Conservation (phyloP, 2,888 invertebrate species). For the Melanargia galathea region DNA sequence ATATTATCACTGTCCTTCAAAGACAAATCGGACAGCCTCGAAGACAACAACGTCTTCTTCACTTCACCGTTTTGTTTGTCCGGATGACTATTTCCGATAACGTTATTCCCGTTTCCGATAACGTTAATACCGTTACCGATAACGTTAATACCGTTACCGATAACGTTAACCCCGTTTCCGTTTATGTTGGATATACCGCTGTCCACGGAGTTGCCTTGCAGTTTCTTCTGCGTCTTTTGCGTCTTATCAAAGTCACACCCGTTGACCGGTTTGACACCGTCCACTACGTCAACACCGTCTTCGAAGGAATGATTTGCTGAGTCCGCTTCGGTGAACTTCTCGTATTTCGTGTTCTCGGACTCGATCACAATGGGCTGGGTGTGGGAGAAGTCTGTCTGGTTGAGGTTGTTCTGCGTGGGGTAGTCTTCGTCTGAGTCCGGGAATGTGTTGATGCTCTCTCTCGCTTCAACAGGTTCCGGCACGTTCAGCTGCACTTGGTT, state of each 20-base stretch:
- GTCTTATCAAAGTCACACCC: slow-evolving; percentile 50
- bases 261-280: slow-evolving; percentile 59
- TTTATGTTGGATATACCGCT: slow-evolving; percentile 75
- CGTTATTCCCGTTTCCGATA: slow-evolving; percentile 51
- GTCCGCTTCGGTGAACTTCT: slow-evolving; percentile 62
- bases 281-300: slow-evolving; percentile 71
- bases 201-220: slow-evolving; percentile 71
- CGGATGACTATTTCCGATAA: slow-evolving; percentile 46
- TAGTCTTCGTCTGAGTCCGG: slow-evolving; percentile 74
- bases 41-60: slow-evolving; percentile 54
- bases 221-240: slow-evolving; percentile 62
- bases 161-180: slow-evolving; percentile 55
- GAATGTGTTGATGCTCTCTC: slow-evolving; percentile 63
- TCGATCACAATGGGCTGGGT: slow-evolving; percentile 75
- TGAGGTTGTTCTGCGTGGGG: slow-evolving; percentile 73
- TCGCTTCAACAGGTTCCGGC: slow-evolving; percentile 67
- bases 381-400: slow-evolving; percentile 75
- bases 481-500: slow-evolving; percentile 72
- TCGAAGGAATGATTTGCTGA: slow-evolving; percentile 76
- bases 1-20: slow-evolving; percentile 64
- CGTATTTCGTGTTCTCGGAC: slow-evolving; percentile 64
- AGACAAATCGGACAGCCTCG: slow-evolving; percentile 66
- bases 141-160: slow-evolving; percentile 54
- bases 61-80: slow-evolving; percentile 43
- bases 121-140: slow-evolving; percentile 57